Base-by-base conservation (phyloP, 2,888 invertebrate species). In the Sarcophaga carnaria region DNA sequence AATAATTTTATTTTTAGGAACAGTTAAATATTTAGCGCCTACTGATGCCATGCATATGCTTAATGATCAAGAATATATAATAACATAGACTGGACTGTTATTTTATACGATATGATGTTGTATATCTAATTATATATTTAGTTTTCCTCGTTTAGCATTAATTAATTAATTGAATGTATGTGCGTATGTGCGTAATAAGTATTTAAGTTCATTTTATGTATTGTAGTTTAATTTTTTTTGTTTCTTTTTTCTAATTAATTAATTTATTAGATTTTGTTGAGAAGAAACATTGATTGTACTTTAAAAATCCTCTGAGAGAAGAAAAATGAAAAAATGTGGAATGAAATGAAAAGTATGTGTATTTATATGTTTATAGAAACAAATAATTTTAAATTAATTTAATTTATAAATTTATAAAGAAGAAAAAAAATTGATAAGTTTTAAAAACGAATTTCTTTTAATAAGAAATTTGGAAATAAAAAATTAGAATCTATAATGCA, bases 31-130 rank as follows among this genome's bases (percentile, higher is more conserved):
- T 92, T 95, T 95, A 89, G 95, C 96, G 90, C 96, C 95, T 60
- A 95, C 94, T 88, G 96, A 96, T 91, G 95, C 95, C 90, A 95
- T 96, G 90, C 95, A 95, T 90, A 96, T 96, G 94, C 94, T 95
- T 88, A 95, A 95, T 90, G 94, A 94, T 90, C 93, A 93, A 90
- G 93, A 93, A 88, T 92, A 91, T 89, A 91, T 85, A 86, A 77
- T 85, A 88, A 81, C 84, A 84, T 87, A 87, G 84, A 87, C 37
- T 84, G 78, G 66, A 62, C 81, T 87, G 87, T 82, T 78, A 69
- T 71, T 72, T 75, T 85, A 47, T 60, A 64, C 37, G 37, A 37
- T 37, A 37, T 37, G 2, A 8, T 37, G 37, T 37, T 37, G 8
- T 37, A 37, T 37, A 10, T 10, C 37, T 37, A 37, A 37, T 37